Base-by-base conservation (phyloP, 2,888 invertebrate species). In the Sabellastarte sp. region DNA sequence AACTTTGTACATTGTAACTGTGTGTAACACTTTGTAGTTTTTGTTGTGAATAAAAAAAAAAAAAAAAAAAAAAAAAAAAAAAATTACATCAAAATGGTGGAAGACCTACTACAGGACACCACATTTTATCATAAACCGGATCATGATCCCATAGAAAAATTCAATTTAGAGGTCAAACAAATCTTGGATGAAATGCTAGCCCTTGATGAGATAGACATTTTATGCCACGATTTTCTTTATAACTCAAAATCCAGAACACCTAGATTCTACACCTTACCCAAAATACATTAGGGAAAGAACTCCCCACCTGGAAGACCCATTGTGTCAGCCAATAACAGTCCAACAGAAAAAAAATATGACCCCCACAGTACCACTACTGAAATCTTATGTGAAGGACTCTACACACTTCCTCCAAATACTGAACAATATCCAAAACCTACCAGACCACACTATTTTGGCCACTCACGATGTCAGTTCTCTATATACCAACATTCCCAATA, bases 401-500 rank as follows among this genome's bases (percentile, higher is more conserved):
- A 29, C 30, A 10, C 10, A 41, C 2, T 57, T 57, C 20, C 2
- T 57, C 1, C 29, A 57, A 4, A 3, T 2, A 57, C 26, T 57
- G 26, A 30, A 2, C 3, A n/a, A 41, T 29, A 2, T 41, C 20
- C 10, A 41, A 33, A 1, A 3, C 15, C 2, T 59, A 2, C 59
- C 59, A 15, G 3, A 26, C 3, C 5, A 59, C 28, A 24, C 41
- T 29, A 15, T 59, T 3, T 2, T 59, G 3, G 33, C 20, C 2
- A 59, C 50, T 26, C 2, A 41, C 2, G 59, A 59, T 24, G 59
- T 59, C 2, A 41, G 24, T 3, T 32, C 33, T 5, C 59, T 59
- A 24, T 59, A 59, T 26, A 59, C 59, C 2, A 59, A 59, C n/a
- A 41, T 59, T 28, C 33, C 33, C 2, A 24, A 32, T 15, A 5